Conservation (phyloP, 2,113 vertebrate species). For the Pomatostomus ruficeps region DNA sequence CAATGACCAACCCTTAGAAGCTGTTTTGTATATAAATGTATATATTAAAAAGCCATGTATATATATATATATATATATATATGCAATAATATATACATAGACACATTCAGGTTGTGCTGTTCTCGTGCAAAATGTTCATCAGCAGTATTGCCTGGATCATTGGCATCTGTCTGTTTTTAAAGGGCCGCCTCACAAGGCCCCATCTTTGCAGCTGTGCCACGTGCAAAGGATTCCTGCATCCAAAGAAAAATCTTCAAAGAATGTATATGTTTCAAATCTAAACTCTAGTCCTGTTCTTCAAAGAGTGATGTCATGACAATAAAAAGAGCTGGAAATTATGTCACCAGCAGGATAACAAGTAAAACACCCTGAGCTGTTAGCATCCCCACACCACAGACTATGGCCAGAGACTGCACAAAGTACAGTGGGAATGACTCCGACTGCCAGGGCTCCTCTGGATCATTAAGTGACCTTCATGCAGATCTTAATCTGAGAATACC, state of each 20-base stretch:
- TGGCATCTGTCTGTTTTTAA: not conserved
- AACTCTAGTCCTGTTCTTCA: not conserved
- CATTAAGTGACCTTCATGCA: not conserved
- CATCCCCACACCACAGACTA: too few species aligned
- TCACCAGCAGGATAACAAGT: not conserved
- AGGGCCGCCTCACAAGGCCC: not conserved
- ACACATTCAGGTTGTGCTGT: not conserved
- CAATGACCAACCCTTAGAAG: not conserved
- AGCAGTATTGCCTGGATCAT: not conserved
- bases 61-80: accelerated
- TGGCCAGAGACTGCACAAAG: not conserved
- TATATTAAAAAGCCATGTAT: not conserved
- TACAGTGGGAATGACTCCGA: not conserved
- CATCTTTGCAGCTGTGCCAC: not conserved
- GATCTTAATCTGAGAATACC: not conserved
- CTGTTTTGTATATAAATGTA: not conserved
- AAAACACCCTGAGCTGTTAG: not conserved
- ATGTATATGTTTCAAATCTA: not conserved
- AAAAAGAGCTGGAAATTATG: not conserved
- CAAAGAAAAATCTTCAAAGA: not conserved
- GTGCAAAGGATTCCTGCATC: not conserved
- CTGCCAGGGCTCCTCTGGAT: not conserved
- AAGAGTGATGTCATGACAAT: not conserved
- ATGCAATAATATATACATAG: not conserved
- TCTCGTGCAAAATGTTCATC: not conserved